Conservation (phyloP, 2,113 vertebrate species). For the Bothrops jararaca region DNA sequence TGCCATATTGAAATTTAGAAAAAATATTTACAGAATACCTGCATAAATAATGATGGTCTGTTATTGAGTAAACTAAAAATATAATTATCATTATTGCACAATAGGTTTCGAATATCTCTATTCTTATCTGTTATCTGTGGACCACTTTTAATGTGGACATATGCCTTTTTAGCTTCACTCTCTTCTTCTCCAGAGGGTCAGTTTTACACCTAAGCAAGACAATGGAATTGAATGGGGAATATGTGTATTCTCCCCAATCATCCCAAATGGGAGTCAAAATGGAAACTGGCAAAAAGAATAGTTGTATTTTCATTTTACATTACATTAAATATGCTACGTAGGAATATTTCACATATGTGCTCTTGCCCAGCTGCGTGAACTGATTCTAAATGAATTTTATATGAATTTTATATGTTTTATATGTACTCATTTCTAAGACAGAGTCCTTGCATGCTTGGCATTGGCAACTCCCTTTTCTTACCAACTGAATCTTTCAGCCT, state of each 20-base stretch:
- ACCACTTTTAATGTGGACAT: not conserved
- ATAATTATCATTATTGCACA: not conserved
- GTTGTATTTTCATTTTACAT: not conserved
- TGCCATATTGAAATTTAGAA: not conserved
- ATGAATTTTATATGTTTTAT: no score
- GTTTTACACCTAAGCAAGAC: not conserved
- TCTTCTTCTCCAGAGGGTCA: no score
- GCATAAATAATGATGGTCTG: not conserved
- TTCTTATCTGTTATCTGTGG: not conserved
- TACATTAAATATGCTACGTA: not conserved
- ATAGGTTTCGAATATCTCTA: not conserved
- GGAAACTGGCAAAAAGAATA: not conserved
- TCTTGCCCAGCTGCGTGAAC: not conserved
- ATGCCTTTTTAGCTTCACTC: no score
- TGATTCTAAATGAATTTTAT: not conserved
- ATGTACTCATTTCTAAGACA: not conserved
- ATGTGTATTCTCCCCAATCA: not conserved
- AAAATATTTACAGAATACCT: not conserved
- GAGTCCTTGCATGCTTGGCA: not conserved
- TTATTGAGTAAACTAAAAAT: not conserved
- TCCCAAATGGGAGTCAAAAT: not conserved
- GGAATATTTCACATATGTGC: not conserved
- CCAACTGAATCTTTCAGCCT: slow-evolving; percentile 12
- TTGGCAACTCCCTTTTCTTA: not conserved
- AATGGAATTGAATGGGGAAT: not conserved